These are phyloP conservation scores for Poliocrania exsul DNA, from an alignment of 2,797 vertebrate genomes.

Conservation along the genomic window DNA sequence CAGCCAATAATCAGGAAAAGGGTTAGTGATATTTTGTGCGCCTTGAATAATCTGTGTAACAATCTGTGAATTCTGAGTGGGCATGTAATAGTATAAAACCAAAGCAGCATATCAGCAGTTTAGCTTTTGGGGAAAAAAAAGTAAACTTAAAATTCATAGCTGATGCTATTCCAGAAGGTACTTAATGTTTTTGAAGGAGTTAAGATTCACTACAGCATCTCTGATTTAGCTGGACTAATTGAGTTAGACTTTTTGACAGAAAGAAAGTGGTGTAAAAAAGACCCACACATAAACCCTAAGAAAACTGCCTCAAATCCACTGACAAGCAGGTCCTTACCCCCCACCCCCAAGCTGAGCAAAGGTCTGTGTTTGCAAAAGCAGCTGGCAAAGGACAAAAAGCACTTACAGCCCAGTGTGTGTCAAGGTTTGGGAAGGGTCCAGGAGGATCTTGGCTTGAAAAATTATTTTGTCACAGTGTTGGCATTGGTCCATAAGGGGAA, in stretches of 20 bases:
- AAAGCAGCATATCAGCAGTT: not conserved
- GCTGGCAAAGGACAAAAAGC: constrained; percentile 4
- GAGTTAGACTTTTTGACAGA: not conserved
- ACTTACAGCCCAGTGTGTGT: not conserved
- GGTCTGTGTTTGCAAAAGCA: constrained; percentile 46
- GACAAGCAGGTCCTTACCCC: not conserved
- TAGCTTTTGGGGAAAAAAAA: not conserved
- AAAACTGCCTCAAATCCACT: not conserved
- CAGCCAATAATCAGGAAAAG: not conserved
- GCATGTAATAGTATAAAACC: not conserved
- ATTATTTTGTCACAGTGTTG: constrained; percentile 80
- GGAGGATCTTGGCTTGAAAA: constrained; percentile 60
- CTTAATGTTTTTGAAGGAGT: not conserved
- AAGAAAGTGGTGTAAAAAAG: not conserved
- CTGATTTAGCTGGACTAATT: not conserved
- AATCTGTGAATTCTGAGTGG: not conserved
- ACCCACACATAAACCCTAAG: not conserved
- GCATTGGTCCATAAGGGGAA: constrained; percentile 68
- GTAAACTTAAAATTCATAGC: not conserved
- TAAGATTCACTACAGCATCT: not conserved
- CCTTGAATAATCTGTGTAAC: not conserved
- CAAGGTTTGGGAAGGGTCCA: constrained; percentile 7
- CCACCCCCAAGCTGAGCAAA: not conserved
- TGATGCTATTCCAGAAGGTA: not conserved
- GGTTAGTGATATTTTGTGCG: not conserved